Evolutionary conservation across 2,888 invertebrate species (phyloP).

Genomic region (Drosophila neutralis): DNA sequence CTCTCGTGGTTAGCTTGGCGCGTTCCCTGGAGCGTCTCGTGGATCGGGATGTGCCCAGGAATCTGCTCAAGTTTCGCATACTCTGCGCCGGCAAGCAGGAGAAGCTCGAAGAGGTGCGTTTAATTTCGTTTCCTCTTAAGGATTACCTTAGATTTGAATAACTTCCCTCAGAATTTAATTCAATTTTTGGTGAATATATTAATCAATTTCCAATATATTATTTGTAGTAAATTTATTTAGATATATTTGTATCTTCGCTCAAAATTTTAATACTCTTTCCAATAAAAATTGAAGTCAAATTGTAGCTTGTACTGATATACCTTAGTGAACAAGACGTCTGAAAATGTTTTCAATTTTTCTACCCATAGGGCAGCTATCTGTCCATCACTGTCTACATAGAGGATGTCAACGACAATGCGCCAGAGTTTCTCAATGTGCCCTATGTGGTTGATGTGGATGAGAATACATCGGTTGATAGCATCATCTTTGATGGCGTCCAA

Average conservation of each 20-base stretch:
- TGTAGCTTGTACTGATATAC: not conserved
- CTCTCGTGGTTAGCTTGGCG: conserved; percentile 90
- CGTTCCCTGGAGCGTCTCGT: conserved; percentile 92
- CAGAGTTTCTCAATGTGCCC: conserved; percentile 91
- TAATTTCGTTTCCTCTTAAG: not conserved
- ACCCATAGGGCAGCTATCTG: conserved; percentile 90
- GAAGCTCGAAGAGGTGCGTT: conserved; percentile 82
- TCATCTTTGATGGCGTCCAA: conserved; percentile 92
- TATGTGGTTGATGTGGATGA: conserved; percentile 93
- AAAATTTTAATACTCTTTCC: fast-evolving
- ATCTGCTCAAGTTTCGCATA: conserved; percentile 92
- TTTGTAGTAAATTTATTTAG: not conserved
- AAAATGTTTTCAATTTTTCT: not conserved
- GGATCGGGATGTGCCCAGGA: conserved; percentile 92
- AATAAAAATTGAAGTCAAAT: not conserved
- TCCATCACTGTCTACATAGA: conserved; percentile 95
- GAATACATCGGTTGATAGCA: conserved; percentile 90
- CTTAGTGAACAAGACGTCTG: too few relatives aligned
- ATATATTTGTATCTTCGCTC: not conserved
- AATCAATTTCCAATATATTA: not conserved
- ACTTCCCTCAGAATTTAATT: not conserved
- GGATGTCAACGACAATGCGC: conserved; percentile 94
- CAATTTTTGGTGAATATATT: not conserved
- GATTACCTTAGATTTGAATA: not conserved
- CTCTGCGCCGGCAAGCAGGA: conserved; percentile 86